Conservation (phyloP, 2,113 vertebrate species). For the Larimichthys polyactis region DNA sequence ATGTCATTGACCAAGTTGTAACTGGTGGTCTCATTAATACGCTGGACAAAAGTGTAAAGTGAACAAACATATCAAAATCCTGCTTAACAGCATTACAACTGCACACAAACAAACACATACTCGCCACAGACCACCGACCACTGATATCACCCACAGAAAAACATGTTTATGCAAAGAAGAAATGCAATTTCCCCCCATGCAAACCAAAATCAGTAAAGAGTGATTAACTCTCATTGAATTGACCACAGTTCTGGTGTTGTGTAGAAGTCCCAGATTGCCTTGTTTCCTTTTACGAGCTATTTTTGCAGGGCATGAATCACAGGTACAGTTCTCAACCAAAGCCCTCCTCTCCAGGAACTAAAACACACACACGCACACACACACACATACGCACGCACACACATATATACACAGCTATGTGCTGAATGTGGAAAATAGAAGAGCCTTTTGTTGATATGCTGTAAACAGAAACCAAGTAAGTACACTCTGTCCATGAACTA, state of each 20-base stretch:
- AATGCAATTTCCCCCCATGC: constrained; percentile 14
- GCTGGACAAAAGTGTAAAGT: neutral
- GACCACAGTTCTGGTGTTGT: constrained; percentile 18
- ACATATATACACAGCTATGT: neutral
- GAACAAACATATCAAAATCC: neutral
- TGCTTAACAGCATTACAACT: neutral
- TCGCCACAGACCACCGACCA: neutral
- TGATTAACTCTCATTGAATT: constrained; percentile 35
- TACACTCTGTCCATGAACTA: constrained; percentile 45
- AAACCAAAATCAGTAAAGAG: constrained; percentile 42
- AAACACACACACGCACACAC: constrained; percentile 10
- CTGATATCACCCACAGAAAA: neutral
- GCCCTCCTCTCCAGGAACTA: neutral
- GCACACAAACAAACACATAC: neutral
- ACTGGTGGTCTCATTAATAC: constrained; percentile 35
- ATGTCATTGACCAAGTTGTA: constrained; percentile 8
- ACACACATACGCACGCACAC: neutral
- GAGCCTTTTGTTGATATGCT: constrained; percentile 27
- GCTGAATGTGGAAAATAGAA: constrained; percentile 27
- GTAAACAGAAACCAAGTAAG: constrained; percentile 52
- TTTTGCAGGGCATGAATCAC: constrained; percentile 48
- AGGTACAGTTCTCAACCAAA: constrained; percentile 39
- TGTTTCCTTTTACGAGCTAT: constrained; percentile 27
- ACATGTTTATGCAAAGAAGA: constrained; percentile 25
- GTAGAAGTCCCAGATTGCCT: constrained; percentile 28